Evolutionary conservation across 64 coral and sea anemone genomes (phyloP).

Genomic region (Actinia equina): DNA sequence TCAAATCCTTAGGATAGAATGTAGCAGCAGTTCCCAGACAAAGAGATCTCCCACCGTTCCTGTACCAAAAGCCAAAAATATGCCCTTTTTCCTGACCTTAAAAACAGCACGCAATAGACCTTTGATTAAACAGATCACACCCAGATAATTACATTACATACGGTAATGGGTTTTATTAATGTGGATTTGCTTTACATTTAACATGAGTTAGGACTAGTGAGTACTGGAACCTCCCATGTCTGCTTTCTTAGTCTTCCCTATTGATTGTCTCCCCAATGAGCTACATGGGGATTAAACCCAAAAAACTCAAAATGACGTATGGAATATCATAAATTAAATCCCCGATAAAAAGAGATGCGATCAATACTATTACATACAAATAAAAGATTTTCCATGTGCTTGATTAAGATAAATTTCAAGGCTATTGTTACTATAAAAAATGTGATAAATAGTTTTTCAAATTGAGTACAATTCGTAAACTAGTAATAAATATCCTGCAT

Average conservation of each 20-base stretch:
- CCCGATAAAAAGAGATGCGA: not conserved
- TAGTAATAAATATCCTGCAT: not conserved
- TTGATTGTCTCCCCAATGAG: too few relatives aligned
- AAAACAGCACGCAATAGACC: not conserved
- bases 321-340: not conserved
- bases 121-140: not conserved
- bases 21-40: not conserved
- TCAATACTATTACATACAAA: too few relatives aligned
- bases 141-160: not conserved
- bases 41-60: not conserved
- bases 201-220: too few relatives aligned
- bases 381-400: not conserved
- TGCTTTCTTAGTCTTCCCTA: too few relatives aligned
- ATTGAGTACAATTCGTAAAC: too few relatives aligned
- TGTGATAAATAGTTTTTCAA: too few relatives aligned
- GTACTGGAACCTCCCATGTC: too few relatives aligned
- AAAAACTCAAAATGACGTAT: too few relatives aligned
- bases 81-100: not conserved
- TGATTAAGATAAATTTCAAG: not conserved
- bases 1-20: too few relatives aligned
- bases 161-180: too few relatives aligned
- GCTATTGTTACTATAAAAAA: not conserved
- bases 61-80: slow-evolving; percentile 9
- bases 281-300: too few relatives aligned
- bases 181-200: too few relatives aligned